A percentile compares a stretch with the other conserved stretches of the same genome.
These are phyloP conservation scores for Hemibagrus guttatus DNA, from an alignment of 2,797 vertebrate species.

Conservation along the genomic window DNA sequence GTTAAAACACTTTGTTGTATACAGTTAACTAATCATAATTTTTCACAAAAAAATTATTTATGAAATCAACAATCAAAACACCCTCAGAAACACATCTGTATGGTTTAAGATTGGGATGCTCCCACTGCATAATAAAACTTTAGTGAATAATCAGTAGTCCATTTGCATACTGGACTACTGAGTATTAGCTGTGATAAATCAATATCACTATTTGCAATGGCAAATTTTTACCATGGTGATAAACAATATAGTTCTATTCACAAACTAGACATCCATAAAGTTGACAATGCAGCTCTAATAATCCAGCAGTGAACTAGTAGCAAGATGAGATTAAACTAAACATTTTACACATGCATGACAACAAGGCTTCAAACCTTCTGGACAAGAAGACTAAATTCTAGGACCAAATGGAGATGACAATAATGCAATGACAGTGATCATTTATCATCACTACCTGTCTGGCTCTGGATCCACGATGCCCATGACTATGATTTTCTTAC, in stretches of 20 bases:
- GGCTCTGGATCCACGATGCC: slow-evolving; percentile 95
- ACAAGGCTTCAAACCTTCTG: neutral
- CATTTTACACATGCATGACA: neutral
- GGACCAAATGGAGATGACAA: neutral
- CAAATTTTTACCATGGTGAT: too few relatives aligned
- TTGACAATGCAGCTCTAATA: neutral
- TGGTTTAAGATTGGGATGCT: neutral
- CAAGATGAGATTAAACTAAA: neutral
- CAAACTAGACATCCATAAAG: neutral
- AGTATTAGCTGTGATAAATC: slow-evolving; percentile 3
- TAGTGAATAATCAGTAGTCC: neutral
- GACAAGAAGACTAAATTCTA: neutral
- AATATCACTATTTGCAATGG: neutral
- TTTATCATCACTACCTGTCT: slow-evolving; percentile 77
- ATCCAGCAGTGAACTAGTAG: slow-evolving; percentile 3
- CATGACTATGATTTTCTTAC: slow-evolving; percentile 98
- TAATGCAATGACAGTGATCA: neutral
- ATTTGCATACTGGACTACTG: slow-evolving; percentile 16
- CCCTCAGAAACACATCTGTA: neutral
- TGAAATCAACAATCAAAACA: neutral
- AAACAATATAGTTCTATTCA: neutral
- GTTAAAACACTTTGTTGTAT: neutral
- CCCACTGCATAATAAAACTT: neutral
- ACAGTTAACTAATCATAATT: neutral
- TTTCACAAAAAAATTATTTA: neutral